A percentile compares a stretch with the other conserved stretches of the same genome.
Evolutionary conservation across 1,140 invertebrate genomes (phyloP).

Genomic region (Calephelis virginiensis): DNA sequence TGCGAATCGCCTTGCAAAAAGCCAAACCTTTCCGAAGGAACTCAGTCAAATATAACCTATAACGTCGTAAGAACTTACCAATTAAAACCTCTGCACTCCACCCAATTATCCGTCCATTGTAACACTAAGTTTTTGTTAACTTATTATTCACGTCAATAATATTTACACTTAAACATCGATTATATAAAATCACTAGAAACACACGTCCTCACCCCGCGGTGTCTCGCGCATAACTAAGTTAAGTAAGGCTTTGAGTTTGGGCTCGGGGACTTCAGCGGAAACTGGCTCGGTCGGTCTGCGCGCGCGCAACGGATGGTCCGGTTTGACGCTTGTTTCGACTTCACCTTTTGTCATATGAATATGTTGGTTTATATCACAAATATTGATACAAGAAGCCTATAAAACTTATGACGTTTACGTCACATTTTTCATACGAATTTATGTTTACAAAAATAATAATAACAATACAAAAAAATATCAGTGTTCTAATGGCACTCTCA

Average conservation of each 20-base stretch:
- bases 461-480: too few relatives aligned
- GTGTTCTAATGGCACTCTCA: too few relatives aligned
- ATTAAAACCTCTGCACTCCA: constrained; percentile 29
- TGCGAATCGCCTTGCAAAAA: constrained; percentile 55
- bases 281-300: constrained; percentile 56
- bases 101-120: constrained; percentile 47
- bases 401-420: neutral
- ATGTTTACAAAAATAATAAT: too few relatives aligned
- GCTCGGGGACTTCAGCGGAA: constrained; percentile 31
- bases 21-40: constrained; percentile 55
- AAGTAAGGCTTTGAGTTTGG: constrained; percentile 16
- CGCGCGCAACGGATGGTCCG: constrained; percentile 59
- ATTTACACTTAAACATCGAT: constrained; percentile 53
- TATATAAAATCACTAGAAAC: constrained; percentile 20
- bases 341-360: constrained; percentile 65
- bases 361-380: constrained; percentile 53
- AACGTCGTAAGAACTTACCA: constrained; percentile 44
- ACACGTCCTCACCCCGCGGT: constrained; percentile 42
- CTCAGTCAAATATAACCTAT: constrained; percentile 40
- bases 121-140: constrained; percentile 40
- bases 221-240: constrained; percentile 54
- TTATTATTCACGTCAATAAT: constrained; percentile 50
- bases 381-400: constrained; percentile 30
- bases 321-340: constrained; percentile 57
- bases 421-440: neutral